Base-by-base conservation (phyloP, 1,140 invertebrate species). In the Atopsyche davidsoni region DNA sequence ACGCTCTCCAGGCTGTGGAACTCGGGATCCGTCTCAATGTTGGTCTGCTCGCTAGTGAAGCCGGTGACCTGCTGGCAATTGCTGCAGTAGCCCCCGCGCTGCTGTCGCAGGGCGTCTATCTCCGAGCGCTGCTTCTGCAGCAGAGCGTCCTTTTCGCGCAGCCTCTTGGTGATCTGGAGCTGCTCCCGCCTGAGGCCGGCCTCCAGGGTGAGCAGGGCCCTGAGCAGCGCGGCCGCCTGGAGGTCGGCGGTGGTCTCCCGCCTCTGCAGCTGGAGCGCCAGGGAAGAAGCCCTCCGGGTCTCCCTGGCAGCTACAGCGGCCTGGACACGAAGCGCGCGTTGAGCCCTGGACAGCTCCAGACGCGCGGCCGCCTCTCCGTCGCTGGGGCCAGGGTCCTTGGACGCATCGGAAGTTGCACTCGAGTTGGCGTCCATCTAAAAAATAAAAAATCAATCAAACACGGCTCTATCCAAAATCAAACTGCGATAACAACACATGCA, bases 181-280 rank as follows among this genome's bases (percentile, higher is more conserved):
- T 87, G 83, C 63, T 88, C 85, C 59, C 82, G 77, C n/a, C 79
- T 77, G 2, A 87, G 65, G n/a, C 81, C 69, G 0, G 82, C 80
- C 61, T 88, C 84, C 11, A 87, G 74, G 14, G 82, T 72, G 9
- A 86, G 70, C 18, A 88, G 63, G 7, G 55, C 55, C 1, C 83
- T 82, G 10, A 83, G 73, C 2, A 87, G 67, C 11, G 86, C 79
- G 44, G 79, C 73, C 1, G 80, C 78, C 3, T 86, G 71, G 60
- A 84, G 83, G 55, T 80, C 78, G 62, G 85, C 81, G 11, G 80
- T 70, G 1, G 84, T 65, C 1, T 70, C 66, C 39, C 76, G 75
- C 59, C 82, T 80, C 19, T 76, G 75, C 13, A 76, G 72, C 43
- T 78, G 75, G 58, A 77, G 73, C 16, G 73, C 73, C 45, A 80